phyloP scores from a whole-genome alignment of 2,113 vertebrate genomes.

The Ursus arctos region DNA sequence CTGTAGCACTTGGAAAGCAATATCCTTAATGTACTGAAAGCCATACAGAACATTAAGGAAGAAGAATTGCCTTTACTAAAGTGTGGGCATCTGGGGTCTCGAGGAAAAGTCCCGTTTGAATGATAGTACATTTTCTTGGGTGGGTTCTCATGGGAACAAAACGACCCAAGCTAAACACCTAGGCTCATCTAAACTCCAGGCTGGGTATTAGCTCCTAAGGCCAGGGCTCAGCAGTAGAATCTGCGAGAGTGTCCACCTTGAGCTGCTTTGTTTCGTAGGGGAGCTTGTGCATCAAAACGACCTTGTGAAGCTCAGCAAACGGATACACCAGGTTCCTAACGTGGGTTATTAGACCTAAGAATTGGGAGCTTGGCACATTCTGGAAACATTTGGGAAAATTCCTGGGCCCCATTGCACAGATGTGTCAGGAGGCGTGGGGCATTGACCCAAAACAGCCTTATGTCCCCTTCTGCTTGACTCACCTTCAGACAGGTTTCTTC shows the following conservation, averaged over 20 bases:
- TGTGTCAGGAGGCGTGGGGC: neutral
- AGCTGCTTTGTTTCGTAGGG: neutral
- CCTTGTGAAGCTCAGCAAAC: neutral
- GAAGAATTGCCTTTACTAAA: constrained; percentile 57
- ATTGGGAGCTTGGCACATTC: neutral
- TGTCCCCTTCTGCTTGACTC: too few species aligned
- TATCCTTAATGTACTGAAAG: constrained; percentile 73
- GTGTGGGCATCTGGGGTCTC: neutral
- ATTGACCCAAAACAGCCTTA: neutral
- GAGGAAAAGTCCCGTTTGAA: neutral
- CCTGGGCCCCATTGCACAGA: neutral
- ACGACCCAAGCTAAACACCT: neutral
- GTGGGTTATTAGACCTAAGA: neutral
- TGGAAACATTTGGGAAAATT: neutral
- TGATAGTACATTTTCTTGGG: neutral
- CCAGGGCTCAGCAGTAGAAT: too few species aligned
- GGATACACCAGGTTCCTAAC: fast-evolving
- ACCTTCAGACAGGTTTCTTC: neutral
- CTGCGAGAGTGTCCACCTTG: too few species aligned
- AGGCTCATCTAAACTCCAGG: neutral
- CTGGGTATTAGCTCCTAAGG: neutral
- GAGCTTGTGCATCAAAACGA: neutral
- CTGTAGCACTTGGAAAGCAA: constrained; percentile 82
- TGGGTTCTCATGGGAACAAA: constrained; percentile 55
- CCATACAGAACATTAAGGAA: neutral